Base-by-base conservation (phyloP, 2,113 vertebrate genomes). In the Protobothrops flavoviridis region DNA sequence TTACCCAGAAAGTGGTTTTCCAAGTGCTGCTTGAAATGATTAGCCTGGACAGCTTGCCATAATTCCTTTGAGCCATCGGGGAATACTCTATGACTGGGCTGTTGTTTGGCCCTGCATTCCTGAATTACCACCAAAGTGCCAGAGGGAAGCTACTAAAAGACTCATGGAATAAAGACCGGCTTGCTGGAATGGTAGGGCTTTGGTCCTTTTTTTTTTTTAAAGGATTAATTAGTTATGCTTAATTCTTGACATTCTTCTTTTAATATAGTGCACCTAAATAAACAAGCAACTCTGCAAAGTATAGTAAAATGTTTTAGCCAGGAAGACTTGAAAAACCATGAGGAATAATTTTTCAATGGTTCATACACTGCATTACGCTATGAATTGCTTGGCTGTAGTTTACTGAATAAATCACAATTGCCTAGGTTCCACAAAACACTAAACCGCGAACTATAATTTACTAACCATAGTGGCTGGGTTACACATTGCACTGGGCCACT, bases 71-170 rank as follows among this genome's bases (percentile, higher is more conserved):
- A 97, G 97, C 97, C 97, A 94, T 95, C 23, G 17, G 97, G 97
- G 98, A 98, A 98, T 97, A 96, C 45, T 95, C 97, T 96, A 97
- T 98, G 98, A 98, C 98, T 98, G 96, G 94, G 96, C 97, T 97
- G 97, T 98, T 98, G 98, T 98, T 97, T 98, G 98, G 98, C 97
- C 97, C 94, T 26, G 13, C 98, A 98, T 98, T 98, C 98, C 98
- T 98, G 95, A 98, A 97, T 97, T 94, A 97, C 97, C 97, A 96
- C 95, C 92, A 92, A 95, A 97, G 97, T 96, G 95, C 97, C 96
- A 94, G 90, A 97, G 97, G 96, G 97, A 97, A 96, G 57, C 94
- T 90, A 93, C 95, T 94, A 91, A 91, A 12, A 88, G 59, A 69
- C 29, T 88, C 92, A 94, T 93, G 57, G 92, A 97, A 96, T 56